A percentile compares a stretch with the other conserved stretches of the same genome.
Conservation (phyloP, 2,888 invertebrate species). For the Zygaena filipendulae region DNA sequence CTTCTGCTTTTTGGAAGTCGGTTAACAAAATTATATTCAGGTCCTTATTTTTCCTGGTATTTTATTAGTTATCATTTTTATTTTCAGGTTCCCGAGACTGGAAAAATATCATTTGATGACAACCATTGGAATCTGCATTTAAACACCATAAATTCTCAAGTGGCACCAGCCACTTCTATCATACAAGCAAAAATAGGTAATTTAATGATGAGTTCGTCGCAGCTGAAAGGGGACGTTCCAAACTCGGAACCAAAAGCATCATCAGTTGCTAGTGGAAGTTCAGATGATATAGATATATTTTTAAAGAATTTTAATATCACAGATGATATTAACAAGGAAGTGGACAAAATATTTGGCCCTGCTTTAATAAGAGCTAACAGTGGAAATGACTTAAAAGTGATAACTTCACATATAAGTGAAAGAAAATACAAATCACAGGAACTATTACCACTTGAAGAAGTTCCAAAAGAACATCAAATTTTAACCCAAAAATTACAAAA, state of each 20-base stretch:
- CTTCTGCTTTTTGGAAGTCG: too few species aligned
- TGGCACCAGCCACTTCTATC: too few species aligned
- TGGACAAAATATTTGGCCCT: conserved; percentile 49
- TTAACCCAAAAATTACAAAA: neutral
- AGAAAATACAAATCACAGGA: conserved; percentile 59
- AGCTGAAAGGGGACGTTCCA: conserved; percentile 31
- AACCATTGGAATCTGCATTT: conserved; percentile 35
- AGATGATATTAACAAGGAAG: conserved; percentile 46
- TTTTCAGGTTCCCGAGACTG: conserved; percentile 42
- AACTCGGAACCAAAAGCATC: conserved; percentile 39
- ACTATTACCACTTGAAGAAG: conserved; percentile 36
- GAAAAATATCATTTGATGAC: conserved; percentile 38
- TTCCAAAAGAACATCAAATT: conserved; percentile 18
- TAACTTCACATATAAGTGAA: conserved; percentile 44
- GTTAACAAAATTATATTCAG: too few species aligned
- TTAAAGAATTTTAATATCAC: conserved; percentile 35
- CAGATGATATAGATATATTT: conserved; percentile 36
- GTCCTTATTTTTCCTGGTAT: too few species aligned
- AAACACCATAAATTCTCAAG: conserved; percentile 16
- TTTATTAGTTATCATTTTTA: too few species aligned
- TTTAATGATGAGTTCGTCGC: conserved; percentile 37
- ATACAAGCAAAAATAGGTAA: conserved; percentile 41
- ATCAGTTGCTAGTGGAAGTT: conserved; percentile 41
- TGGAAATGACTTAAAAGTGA: conserved; percentile 46
- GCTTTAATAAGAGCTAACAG: conserved; percentile 52